phyloP scores from a whole-genome alignment of 2,797 vertebrate genomes.

The Gymnoscopelus microlampas region DNA sequence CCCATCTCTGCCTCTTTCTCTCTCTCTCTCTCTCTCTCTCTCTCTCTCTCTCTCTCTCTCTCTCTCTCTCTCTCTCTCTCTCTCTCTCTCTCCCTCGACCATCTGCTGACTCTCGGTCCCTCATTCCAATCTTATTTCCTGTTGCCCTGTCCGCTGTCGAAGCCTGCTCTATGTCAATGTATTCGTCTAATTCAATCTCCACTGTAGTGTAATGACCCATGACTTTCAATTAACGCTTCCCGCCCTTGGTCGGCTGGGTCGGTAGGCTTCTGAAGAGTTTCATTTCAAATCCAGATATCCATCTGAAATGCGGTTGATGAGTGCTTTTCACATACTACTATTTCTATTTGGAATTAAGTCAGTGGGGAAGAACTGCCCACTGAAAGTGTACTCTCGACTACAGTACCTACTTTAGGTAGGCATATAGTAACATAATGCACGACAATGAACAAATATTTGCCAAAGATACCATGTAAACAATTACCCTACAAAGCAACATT shows the following conservation, averaged over 20 bases:
- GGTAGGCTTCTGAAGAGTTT: slow-evolving; percentile 41
- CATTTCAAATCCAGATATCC: not conserved
- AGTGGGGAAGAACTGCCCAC: too few relatives aligned
- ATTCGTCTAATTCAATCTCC: slow-evolving; percentile 79
- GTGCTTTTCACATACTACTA: too few relatives aligned
- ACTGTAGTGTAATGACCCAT: slow-evolving; percentile 73
- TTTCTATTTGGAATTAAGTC: too few relatives aligned
- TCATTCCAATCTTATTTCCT: slow-evolving; percentile 69
- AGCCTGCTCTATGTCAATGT: slow-evolving; percentile 68
- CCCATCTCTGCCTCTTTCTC: slow-evolving; percentile 43
- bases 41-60: slow-evolving; percentile 38
- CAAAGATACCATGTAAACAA: too few relatives aligned
- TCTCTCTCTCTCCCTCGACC: slow-evolving; percentile 42
- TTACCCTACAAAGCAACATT: too few relatives aligned
- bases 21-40: slow-evolving; percentile 32
- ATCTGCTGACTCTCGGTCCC: slow-evolving; percentile 51
- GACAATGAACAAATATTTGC: too few relatives aligned
- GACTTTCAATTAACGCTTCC: slow-evolving; percentile 74
- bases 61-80: slow-evolving; percentile 33
- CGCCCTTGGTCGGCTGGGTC: slow-evolving; percentile 49
- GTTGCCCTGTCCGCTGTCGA: slow-evolving; percentile 62
- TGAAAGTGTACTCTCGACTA: too few relatives aligned
- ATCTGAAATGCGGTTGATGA: too few relatives aligned
- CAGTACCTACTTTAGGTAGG: too few relatives aligned
- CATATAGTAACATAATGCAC: too few relatives aligned